phyloP scores from a whole-genome alignment of 2,888 invertebrate genomes.

The Pterobdella sp. region DNA sequence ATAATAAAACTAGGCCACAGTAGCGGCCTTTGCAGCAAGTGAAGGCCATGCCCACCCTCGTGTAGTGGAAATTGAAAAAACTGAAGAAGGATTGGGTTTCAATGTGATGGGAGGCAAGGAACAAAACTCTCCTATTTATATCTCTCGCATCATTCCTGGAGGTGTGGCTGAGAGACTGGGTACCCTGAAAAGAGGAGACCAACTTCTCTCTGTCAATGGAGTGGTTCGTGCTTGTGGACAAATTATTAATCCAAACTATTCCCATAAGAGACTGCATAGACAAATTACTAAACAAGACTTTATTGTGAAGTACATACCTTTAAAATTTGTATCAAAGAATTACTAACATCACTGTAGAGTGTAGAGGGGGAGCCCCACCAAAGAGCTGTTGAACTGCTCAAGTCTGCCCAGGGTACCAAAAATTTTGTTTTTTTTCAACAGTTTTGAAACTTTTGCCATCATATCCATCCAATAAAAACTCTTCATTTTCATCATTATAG shows the following conservation, averaged over 20 bases:
- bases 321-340: neutral
- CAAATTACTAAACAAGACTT: neutral
- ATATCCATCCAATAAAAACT: too few species aligned
- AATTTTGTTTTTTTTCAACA: neutral
- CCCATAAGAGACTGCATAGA: too few species aligned
- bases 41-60: slow-evolving; percentile 98
- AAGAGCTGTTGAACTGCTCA: slow-evolving; percentile 92
- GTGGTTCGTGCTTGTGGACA: too few species aligned
- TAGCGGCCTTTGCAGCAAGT: slow-evolving; percentile 76
- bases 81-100: slow-evolving; percentile 95
- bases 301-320: neutral
- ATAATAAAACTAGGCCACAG: slow-evolving; percentile 62
- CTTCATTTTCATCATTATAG: neutral
- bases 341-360: slow-evolving; percentile 65
- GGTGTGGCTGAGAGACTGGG: slow-evolving; percentile 97
- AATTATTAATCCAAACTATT: too few species aligned
- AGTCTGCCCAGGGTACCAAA: slow-evolving; percentile 72
- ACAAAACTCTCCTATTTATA: slow-evolving; percentile 98
- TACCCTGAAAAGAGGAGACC: slow-evolving; percentile 92
- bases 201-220: slow-evolving; percentile 92
- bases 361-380: slow-evolving; percentile 99
- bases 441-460: too few species aligned
- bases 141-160: slow-evolving; percentile 91
- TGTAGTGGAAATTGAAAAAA: slow-evolving; percentile 95
- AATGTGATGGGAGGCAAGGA: slow-evolving; percentile 99